Evolutionary conservation across 2,797 vertebrate genomes (phyloP).

Genomic region (Eutrigla gurnardus): DNA sequence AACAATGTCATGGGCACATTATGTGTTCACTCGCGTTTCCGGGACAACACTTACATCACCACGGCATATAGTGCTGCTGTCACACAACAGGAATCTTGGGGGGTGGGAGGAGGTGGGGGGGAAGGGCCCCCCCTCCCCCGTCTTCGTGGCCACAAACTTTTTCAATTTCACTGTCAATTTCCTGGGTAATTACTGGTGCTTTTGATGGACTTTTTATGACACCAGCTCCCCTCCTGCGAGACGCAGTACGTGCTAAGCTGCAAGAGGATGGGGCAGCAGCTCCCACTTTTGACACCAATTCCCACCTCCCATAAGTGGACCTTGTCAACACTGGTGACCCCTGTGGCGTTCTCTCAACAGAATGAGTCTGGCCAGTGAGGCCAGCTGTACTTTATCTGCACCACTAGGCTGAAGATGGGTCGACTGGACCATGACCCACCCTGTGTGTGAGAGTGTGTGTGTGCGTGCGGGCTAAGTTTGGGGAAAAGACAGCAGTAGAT

Average conservation of each 20-base stretch:
- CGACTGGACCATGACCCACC: conserved; percentile 64
- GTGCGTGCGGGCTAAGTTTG: conserved; percentile 38
- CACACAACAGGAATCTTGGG: conserved; percentile 71
- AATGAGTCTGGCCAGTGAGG: conserved; percentile 70
- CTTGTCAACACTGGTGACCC: conserved; percentile 79
- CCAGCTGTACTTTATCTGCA: conserved; percentile 79
- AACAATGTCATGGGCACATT: conserved; percentile 56
- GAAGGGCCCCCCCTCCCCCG: conserved; percentile 62
- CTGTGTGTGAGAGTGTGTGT: conserved; percentile 27
- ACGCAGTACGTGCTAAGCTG: conserved; percentile 64
- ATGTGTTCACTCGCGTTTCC: conserved; percentile 45
- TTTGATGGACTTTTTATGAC: conserved; percentile 89
- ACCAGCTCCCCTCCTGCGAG: conserved; percentile 73
- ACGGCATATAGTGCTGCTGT: conserved; percentile 68
- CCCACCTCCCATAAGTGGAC: conserved; percentile 75
- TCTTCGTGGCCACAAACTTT: conserved; percentile 85
- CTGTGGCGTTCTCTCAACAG: conserved; percentile 71
- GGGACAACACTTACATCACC: conserved; percentile 66
- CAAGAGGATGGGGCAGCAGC: conserved; percentile 59
- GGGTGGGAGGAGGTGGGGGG: conserved; percentile 51
- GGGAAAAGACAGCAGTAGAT: conserved; percentile 21
- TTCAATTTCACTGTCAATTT: conserved; percentile 91
- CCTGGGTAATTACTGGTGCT: conserved; percentile 88
- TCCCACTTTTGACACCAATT: conserved; percentile 70
- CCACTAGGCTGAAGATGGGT: conserved; percentile 71